Evolutionary conservation across 2,888 invertebrate species (phyloP), one percentile per base, ranked within the genome.

Genomic region (Hemithea aestivaria): DNA sequence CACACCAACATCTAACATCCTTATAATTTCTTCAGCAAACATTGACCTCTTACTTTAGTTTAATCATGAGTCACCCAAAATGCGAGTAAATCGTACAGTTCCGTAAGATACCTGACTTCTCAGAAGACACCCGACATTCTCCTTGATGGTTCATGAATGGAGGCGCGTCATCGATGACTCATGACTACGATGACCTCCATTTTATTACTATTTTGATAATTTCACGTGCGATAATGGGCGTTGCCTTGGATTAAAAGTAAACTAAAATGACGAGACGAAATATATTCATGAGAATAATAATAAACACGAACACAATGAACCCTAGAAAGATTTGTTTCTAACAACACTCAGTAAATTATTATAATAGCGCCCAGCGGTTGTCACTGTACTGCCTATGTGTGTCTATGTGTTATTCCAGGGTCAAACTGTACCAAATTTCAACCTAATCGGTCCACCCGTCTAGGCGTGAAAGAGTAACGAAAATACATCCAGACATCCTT

Each of bases 81-180:
- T 35, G 16, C 16, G 16, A 16, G 16, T 16, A 16, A 38, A 32
- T 34, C 31, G 24, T 20, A 22, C 53, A 53, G 56, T 56, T 54
- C 53, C 53, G 45, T 31, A 39, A 61, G 58, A 61, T 53, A 58
- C 47, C 31, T 47, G 36, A 22, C 28, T 66, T 68, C 66, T 63
- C 42, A 39, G 69, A 67, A 67, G 50, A 45, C 48, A 36, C 33
- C 49, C 44, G 39, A 44, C 51, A 49, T 49, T 53, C 51, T 33
- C 27, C 33, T 9, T 9, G 20, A 40, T 42, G 30, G 27, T 42
- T 56, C 51, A 62, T 68, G 66, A 67, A 68, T 66, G 67, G 46
- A 54, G 41, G 41, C 53, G 52, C 55, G 62, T 68, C 69, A 68
- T 35, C 45, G 10, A 28, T 66, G 69, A 53, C 25, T 52, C 49